Evolutionary conservation across 2,797 vertebrate genomes (phyloP), one percentile per base, ranked within the genome.

Genomic region (Pantherophis alleghaniensis): DNA sequence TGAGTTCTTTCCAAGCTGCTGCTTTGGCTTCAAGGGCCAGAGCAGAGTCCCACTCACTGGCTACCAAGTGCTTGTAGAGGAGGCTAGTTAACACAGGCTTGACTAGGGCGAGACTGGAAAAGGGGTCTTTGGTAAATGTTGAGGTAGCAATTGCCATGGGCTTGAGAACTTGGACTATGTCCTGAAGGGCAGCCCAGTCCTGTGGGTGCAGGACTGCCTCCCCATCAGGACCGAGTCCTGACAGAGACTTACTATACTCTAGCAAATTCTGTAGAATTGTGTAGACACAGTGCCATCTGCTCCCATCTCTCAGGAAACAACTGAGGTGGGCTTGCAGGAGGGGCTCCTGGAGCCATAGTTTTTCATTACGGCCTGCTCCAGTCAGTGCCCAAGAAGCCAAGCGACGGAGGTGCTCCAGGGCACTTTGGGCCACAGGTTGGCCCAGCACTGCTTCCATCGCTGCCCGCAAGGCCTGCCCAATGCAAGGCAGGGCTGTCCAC

Each of bases 71-170:
- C 87, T 98, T 97, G 4, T 97, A 97, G 5, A 98, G 96, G 93
- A 98, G 95, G 61, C 98, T 97, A 0, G 97, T 98, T 74, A 98
- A 97, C 55, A 98, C 97, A 12, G 98, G 98, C 56, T 98, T 98
- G 69, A 98, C 69, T 13, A 98, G 97, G 11, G 98, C 98, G 55
- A 98, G 95, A 0, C 97, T 97, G 2, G 98, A 97, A 93, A 98
- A 98, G 0, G 96, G 95, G 91, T 98, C 97, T 92, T 97, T 97
- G 94, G 98, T 97, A 9, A 98, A 97, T 0, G 98, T 98, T 66
- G 96, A 97, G 93, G 98, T 98, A 0, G 98, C 98, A 87, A 98
- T 97, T 0, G 98, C 97, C 94, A 98, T 91, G 13, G 98, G 98
- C 95, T 97, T 98, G 89, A 98, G 97, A 13, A 98, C 97, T 24